Percentiles rank a stretch among this genome's conserved stretches.
Conservation (phyloP, 2,888 invertebrate genomes). For the Amiota mariae region DNA sequence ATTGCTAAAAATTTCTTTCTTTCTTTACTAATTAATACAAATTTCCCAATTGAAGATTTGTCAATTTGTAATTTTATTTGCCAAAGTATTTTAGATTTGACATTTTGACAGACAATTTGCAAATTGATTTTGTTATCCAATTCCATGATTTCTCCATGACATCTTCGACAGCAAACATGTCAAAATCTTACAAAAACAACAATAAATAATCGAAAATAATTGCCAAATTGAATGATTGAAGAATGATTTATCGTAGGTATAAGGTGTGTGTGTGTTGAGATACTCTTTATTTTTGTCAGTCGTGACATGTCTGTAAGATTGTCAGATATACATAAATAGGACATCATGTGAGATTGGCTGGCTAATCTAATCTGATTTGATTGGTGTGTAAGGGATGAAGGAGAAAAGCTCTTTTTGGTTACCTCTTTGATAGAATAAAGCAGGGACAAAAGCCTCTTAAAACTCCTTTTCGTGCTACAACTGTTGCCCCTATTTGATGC, state of each 20-base stretch:
- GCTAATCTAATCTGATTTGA: too few relatives aligned
- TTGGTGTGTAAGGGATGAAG: too few relatives aligned
- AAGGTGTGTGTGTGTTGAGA: background rate
- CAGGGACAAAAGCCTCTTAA: too few relatives aligned
- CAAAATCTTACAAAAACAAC: slow-evolving; percentile 13
- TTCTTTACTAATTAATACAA: background rate
- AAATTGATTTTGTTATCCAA: background rate
- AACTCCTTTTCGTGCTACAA: too few relatives aligned
- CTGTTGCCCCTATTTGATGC: too few relatives aligned
- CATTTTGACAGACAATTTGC: slow-evolving; percentile 9
- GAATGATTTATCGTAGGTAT: background rate
- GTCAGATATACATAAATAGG: too few relatives aligned
- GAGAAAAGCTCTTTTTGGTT: too few relatives aligned
- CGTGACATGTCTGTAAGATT: slow-evolving; percentile 50
- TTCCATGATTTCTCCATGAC: background rate
- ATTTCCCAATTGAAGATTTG: background rate
- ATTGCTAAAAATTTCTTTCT: slow-evolving; percentile 9
- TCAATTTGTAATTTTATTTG: background rate
- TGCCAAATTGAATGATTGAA: slow-evolving; percentile 4
- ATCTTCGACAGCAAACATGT: slow-evolving; percentile 8
- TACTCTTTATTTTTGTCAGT: slow-evolving; percentile 49
- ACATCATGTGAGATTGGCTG: too few relatives aligned
- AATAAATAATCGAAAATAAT: slow-evolving; percentile 14
- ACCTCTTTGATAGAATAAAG: too few relatives aligned
- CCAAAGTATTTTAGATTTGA: background rate